Evolutionary conservation across 2,113 vertebrate genomes (phyloP).

Genomic region (Aegotheles bennettii): DNA sequence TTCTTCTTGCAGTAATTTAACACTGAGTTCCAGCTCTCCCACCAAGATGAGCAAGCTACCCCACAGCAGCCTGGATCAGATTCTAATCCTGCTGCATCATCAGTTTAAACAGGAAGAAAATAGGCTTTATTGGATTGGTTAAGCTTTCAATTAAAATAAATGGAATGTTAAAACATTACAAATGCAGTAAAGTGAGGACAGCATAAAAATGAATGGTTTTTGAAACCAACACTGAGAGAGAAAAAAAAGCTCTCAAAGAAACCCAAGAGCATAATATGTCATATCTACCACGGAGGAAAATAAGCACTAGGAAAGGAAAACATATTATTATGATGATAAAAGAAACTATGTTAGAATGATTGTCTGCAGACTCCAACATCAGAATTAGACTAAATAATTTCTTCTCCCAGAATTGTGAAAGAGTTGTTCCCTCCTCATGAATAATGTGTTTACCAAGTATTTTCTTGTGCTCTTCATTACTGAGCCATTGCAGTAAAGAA

Average conservation of each 20-base stretch:
- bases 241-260: background rate
- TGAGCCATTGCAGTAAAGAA: background rate
- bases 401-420: slow-evolving; percentile 12
- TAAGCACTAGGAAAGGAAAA: background rate
- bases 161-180: background rate
- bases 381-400: slow-evolving; percentile 37
- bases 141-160: slow-evolving; percentile 28
- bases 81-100: slow-evolving; percentile 31
- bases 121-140: background rate
- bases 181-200: slow-evolving; percentile 5
- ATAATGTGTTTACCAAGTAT: slow-evolving; percentile 19
- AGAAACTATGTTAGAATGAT: background rate
- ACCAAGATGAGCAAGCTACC: slow-evolving; percentile 14
- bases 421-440: background rate
- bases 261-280: background rate
- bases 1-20: background rate
- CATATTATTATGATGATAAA: slow-evolving; percentile 1
- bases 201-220: slow-evolving; percentile 16
- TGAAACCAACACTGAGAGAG: background rate
- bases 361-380: slow-evolving; percentile 1
- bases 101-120: background rate
- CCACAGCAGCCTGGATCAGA: background rate
- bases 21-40: slow-evolving; percentile 1
- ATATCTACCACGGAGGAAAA: slow-evolving; percentile 10
- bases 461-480: background rate